These are phyloP conservation scores for Heliconius himera DNA, from an alignment of 1,140 invertebrate species.

Conservation along the genomic window DNA sequence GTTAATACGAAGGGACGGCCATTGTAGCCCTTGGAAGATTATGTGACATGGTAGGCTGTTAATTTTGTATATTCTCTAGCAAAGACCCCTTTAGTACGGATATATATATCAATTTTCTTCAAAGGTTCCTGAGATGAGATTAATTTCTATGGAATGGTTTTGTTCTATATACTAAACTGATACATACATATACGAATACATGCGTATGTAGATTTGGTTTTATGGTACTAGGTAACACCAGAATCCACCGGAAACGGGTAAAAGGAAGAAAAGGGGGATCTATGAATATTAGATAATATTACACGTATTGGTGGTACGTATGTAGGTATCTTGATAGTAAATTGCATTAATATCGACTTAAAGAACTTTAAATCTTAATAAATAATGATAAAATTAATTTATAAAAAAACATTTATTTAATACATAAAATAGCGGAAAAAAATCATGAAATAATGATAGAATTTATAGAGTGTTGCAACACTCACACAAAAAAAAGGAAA, in stretches of 20 bases:
- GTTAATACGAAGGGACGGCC: conserved; percentile 65
- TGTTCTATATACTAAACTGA: not conserved
- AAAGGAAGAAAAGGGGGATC: no score
- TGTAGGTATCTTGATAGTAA: no score
- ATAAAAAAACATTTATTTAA: no score
- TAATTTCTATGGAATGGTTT: conserved; percentile 18
- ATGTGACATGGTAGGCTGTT: conserved; percentile 50
- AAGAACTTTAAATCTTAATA: no score
- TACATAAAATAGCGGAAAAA: no score
- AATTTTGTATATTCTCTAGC: conserved; percentile 58
- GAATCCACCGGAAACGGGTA: no score
- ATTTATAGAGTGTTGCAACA: not conserved
- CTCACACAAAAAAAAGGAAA: not conserved
- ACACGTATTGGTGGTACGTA: no score
- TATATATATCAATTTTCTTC: conserved; percentile 38
- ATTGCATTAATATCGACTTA: no score
- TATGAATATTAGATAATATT: no score
- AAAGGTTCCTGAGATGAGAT: conserved; percentile 23
- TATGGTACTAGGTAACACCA: no score
- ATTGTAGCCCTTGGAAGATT: conserved; percentile 64
- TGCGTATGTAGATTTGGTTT: not conserved
- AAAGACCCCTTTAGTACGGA: conserved; percentile 40
- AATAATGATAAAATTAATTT: no score
- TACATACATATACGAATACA: not conserved
- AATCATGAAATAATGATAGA: no score